These are phyloP conservation scores for Spodoptera picta DNA, from an alignment of 2,888 invertebrate species.

Conservation along the genomic window DNA sequence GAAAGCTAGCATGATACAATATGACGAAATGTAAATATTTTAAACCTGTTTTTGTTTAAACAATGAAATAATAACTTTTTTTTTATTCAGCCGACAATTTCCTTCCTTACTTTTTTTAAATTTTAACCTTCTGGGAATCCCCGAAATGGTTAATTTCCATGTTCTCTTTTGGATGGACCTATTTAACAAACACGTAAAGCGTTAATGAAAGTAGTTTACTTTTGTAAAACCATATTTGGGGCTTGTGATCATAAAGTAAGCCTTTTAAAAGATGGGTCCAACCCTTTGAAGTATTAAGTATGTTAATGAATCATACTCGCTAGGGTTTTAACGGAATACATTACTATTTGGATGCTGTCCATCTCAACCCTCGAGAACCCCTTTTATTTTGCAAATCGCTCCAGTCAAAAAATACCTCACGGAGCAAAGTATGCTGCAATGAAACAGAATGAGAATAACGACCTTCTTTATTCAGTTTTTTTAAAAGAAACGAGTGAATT, in stretches of 20 bases:
- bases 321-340: conserved; percentile 34
- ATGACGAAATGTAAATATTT: too few species aligned
- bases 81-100: too few species aligned
- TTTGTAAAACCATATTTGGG: conserved; percentile 6
- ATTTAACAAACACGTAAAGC: too few species aligned
- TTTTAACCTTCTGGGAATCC: too few species aligned
- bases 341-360: not conserved
- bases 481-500: conserved; percentile 27
- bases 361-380: conserved; percentile 6
- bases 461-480: conserved; percentile 29
- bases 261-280: conserved; percentile 8
- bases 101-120: too few species aligned
- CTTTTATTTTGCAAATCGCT: conserved; percentile 31
- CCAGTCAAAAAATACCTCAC: conserved; percentile 12
- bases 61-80: too few species aligned
- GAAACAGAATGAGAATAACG: conserved; percentile 25
- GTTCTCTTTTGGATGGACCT: too few species aligned
- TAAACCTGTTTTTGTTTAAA: too few species aligned
- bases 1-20: too few species aligned
- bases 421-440: conserved; percentile 23
- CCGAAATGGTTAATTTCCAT: too few species aligned
- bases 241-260: conserved; percentile 10
- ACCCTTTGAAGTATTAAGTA: conserved; percentile 21
- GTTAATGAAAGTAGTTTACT: not conserved
- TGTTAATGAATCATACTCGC: conserved; percentile 32